A percentile compares a stretch with the other conserved stretches of the same genome.
phyloP scores from a whole-genome alignment of 2,113 vertebrate genomes.

The Raja brachyura region DNA sequence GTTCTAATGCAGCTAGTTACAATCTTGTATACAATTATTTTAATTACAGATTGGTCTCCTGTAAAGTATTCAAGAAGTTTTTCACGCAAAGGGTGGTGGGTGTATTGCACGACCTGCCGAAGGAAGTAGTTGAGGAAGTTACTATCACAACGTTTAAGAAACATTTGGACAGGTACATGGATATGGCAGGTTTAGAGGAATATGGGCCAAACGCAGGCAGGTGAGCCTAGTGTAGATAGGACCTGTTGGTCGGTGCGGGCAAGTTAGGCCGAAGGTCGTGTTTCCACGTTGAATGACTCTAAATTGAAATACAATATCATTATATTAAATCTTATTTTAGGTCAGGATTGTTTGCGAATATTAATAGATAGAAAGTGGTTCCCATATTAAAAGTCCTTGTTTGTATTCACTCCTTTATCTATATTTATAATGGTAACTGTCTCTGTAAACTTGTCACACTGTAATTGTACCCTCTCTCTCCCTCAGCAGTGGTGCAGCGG shows the following conservation, averaged over 20 bases:
- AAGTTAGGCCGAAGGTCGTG: too few species aligned
- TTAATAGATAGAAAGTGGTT: background rate
- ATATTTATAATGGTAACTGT: slow-evolving; percentile 7
- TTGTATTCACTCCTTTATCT: background rate
- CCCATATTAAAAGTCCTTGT: background rate
- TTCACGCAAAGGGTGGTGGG: too few species aligned
- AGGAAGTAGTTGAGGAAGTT: too few species aligned
- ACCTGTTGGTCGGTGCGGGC: too few species aligned
- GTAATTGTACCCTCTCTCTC: background rate
- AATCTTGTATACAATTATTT: background rate
- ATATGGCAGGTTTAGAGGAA: too few species aligned
- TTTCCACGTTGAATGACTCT: too few species aligned
- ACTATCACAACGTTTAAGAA: too few species aligned
- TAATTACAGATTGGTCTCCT: background rate
- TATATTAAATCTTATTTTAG: background rate
- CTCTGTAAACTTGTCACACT: background rate
- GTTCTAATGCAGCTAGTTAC: background rate
- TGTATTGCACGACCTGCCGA: too few species aligned
- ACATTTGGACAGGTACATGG: too few species aligned
- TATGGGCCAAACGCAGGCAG: too few species aligned
- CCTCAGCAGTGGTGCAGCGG: background rate
- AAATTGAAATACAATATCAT: background rate
- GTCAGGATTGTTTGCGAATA: background rate
- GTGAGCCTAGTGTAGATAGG: too few species aligned
- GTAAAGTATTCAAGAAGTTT: background rate